Evolutionary conservation across 2,888 invertebrate species (phyloP), one percentile per base, ranked within the genome.

Genomic region (Cryptus armator): DNA sequence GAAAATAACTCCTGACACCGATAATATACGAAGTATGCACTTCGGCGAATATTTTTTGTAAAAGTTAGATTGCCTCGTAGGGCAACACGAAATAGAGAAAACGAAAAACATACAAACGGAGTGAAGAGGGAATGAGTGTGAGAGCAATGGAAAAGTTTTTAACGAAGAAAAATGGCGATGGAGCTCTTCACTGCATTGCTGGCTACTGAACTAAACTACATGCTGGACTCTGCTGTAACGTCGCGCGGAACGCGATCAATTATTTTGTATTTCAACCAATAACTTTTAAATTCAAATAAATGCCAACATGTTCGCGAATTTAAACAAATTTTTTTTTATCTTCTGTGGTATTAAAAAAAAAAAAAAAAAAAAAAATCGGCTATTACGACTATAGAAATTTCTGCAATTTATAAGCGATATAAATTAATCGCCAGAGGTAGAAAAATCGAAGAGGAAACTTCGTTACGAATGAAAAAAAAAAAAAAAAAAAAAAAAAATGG

Each of bases 41-140:
- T 48, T 29, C 56, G 51, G 29, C 64, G 67, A 67, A 83, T 85
- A 83, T 87, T 37, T 37, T 37, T 37, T 83, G 68, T 76, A 67
- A 85, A 87, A 87, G 83, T 87, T 87, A 85, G 79, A 86, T 86
- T 87, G 87, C 86, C 79, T 85, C 77, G 81, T 66, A 48, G 68
- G 66, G 77, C 77, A 24, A 81, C 19, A 14, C 51, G 78, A 24
- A 48, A 19, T 56, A 1, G 68, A 12, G n/a, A 19, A 29, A 3
- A 2, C 32, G 3, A 19, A 19, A 66, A 44, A 51, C 12, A 43
- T 29, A 29, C 12, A 43, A n/a, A 29, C 24, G 16, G 32, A 37
- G 43, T 10, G 48, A 64, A 37, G 37, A 37, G 37, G 6, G 5
- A 37, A 37, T 37, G 37, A 9, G 37, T 5, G 37, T 2, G 37